A percentile compares a stretch with the other conserved stretches of the same genome.
phyloP scores from a whole-genome alignment of 2,888 invertebrate species.

The Teleiodes luculella region DNA sequence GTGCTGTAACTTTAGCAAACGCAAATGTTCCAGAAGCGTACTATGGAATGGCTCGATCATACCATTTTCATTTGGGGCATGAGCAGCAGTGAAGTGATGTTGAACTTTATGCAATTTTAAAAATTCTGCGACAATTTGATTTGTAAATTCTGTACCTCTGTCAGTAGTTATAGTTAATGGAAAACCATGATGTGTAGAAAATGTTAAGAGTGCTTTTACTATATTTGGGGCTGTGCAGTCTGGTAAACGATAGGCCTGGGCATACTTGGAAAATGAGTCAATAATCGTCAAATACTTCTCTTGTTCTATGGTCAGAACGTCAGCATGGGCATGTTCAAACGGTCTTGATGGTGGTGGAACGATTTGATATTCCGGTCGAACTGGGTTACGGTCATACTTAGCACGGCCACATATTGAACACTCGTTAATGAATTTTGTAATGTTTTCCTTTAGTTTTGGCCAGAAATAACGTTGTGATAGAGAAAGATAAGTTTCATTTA shows the following conservation, averaged over 20 bases:
- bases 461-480: slow-evolving; percentile 29
- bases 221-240: slow-evolving; percentile 20
- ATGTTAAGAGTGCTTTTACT: slow-evolving; percentile 17
- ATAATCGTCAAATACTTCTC: slow-evolving; percentile 21
- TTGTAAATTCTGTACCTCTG: slow-evolving; percentile 17
- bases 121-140: slow-evolving; percentile 24
- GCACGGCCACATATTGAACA: slow-evolving; percentile 24
- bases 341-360: slow-evolving; percentile 21
- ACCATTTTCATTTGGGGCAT: slow-evolving; percentile 26
- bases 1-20: slow-evolving; percentile 18
- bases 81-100: slow-evolving; percentile 21
- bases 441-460: slow-evolving; percentile 30
- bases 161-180: slow-evolving; percentile 17
- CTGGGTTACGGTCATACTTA: slow-evolving; percentile 26
- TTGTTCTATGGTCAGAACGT: slow-evolving; percentile 16
- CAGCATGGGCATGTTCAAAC: slow-evolving; percentile 23
- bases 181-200: slow-evolving; percentile 19
- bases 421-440: slow-evolving; percentile 28
- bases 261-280: slow-evolving; percentile 23
- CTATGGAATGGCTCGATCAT: slow-evolving; percentile 20
- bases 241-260: slow-evolving; percentile 19
- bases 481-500: slow-evolving; percentile 27
- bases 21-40: slow-evolving; percentile 22
- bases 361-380: slow-evolving; percentile 18
- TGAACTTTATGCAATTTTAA: slow-evolving; percentile 22